Percentiles rank a stretch among this genome's conserved stretches.
These are phyloP conservation scores for Macropis europaea DNA, from an alignment of 2,888 invertebrate species.

Conservation along the genomic window DNA sequence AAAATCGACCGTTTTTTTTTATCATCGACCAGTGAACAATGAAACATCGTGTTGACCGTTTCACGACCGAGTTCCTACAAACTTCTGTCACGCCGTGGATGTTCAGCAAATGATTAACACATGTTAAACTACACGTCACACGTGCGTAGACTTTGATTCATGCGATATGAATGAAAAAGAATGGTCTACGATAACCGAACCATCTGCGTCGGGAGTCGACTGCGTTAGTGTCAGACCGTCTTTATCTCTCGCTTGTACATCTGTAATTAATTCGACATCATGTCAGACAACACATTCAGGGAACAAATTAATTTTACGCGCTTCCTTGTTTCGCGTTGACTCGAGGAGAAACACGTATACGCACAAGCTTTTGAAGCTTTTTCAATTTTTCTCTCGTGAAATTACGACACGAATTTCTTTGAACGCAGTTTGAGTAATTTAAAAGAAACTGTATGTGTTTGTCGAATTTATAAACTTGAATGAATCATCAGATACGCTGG, in stretches of 20 bases:
- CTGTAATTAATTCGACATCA: background rate
- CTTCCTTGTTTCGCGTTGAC: background rate
- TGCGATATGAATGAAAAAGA: background rate
- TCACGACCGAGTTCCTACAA: background rate
- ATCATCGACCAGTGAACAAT: background rate
- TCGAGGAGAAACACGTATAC: no score
- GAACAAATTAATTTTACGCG: background rate
- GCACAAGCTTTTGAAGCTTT: no score
- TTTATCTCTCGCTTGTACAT: background rate
- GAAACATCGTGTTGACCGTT: background rate
- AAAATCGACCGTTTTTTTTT: background rate
- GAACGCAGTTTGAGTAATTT: no score
- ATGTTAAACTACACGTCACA: background rate
- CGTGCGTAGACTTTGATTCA: constrained; percentile 2
- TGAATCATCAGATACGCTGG: no score
- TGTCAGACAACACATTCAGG: background rate
- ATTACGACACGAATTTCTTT: no score
- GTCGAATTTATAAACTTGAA: no score
- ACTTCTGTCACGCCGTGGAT: background rate
- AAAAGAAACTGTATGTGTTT: no score
- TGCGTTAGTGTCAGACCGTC: no score
- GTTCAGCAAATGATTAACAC: constrained; percentile 6
- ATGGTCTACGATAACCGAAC: background rate
- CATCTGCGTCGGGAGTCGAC: background rate
- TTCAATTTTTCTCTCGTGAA: no score